Evolutionary conservation across 2,113 vertebrate species (phyloP), one percentile per base, ranked within the genome.

Genomic region (Atlantisia rogersi): DNA sequence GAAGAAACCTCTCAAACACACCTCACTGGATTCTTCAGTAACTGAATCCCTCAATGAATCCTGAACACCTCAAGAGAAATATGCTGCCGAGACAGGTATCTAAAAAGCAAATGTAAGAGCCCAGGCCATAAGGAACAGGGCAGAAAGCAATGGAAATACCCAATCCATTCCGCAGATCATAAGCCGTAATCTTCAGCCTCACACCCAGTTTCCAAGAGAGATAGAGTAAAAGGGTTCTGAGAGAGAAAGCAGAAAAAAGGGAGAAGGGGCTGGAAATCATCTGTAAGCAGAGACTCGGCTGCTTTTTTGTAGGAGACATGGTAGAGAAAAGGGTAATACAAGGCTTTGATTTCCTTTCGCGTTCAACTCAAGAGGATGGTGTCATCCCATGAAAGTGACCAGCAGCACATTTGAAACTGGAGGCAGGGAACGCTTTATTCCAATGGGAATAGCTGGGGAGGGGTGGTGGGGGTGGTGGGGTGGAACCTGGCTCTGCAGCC

Each of bases 361-460:
- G 59, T 73, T 94, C 80, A 91, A 79, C 86, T 91, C 35, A 60
- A 56, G 52, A 88, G 77, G 26, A 78, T 10, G 8, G 29, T 63
- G 69, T 87, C 77, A 80, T 64, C 94, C 73, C 53, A 75, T 71
- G 42, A 90, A 94, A 93, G 40, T 46, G 63, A 90, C 75, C 19
- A 77, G 76, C 85, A 86, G 68, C 62, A 63, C 39, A 81, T 78
- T 73, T 92, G 79, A 81, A 96, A 94, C 64, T 31, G 52, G 74
- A 83, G 64, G 46, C 67, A 87, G 31, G 29, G 53, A 89, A 79
- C 0, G 7, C 60, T 92, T 82, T 75, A 89, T 76, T 82, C 59
- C 74, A 62, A 62, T 0, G 2, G 62, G 56, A 86, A 87, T 35
- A 84, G 17, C 17, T 86, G 69, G 64, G 2, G 44, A 7, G 6